Conservation (phyloP, 2,797 vertebrate genomes). For the Phalanger gymnotis region DNA sequence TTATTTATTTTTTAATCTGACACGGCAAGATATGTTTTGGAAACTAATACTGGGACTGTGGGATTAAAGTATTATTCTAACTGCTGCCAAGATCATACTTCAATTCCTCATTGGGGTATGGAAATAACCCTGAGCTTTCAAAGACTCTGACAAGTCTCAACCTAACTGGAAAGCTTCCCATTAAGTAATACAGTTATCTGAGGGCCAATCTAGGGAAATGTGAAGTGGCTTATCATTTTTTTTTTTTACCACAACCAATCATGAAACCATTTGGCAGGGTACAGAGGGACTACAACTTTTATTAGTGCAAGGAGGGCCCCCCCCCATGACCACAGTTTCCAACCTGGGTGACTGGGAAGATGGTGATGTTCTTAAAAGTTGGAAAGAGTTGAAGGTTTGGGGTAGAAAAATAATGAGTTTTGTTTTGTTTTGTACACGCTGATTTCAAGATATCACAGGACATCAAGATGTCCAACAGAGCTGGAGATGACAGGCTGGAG, state of each 20-base stretch:
- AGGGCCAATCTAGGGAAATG: neutral
- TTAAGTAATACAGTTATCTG: neutral
- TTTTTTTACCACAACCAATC: neutral
- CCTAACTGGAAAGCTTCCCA: neutral
- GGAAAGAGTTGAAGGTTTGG: neutral
- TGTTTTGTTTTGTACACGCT: neutral
- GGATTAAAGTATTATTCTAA: neutral
- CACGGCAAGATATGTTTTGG: neutral
- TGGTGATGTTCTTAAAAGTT: neutral
- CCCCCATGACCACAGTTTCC: neutral
- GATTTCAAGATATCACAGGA: neutral
- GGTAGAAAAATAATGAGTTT: neutral
- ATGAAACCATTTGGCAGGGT: neutral
- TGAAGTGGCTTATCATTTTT: neutral
- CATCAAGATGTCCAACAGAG: neutral
- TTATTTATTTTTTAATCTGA: slow-evolving; percentile 18
- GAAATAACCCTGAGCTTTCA: neutral
- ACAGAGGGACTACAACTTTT: neutral
- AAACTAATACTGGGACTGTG: slow-evolving; percentile 44
- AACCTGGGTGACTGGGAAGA: neutral
- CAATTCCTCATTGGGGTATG: neutral
- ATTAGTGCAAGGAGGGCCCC: neutral
- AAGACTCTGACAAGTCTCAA: neutral
- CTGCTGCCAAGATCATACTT: neutral
- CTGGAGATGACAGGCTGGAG: neutral